Conservation (phyloP, 2,797 vertebrate genomes). For the Dermochelys coriacea region DNA sequence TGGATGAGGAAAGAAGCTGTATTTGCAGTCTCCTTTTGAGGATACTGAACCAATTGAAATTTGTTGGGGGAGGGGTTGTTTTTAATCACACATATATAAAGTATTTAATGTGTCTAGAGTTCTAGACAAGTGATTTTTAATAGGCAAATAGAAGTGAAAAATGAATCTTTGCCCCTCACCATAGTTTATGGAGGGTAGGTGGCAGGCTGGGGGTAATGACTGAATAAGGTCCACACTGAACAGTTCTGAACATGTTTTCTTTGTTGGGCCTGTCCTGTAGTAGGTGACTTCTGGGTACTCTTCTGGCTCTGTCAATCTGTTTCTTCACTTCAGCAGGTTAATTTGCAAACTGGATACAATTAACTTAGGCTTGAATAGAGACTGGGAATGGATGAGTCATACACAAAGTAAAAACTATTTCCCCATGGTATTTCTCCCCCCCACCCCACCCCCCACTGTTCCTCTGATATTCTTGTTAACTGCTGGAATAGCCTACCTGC, state of each 20-base stretch:
- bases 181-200: neutral
- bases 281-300: too few species aligned
- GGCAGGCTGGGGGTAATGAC: neutral
- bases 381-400: too few species aligned
- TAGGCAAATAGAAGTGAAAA: neutral
- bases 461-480: too few species aligned
- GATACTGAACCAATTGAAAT: neutral
- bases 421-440: too few species aligned
- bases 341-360: too few species aligned
- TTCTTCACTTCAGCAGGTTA: too few species aligned
- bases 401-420: too few species aligned
- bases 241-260: neutral
- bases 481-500: too few species aligned
- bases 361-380: too few species aligned
- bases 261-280: too few species aligned
- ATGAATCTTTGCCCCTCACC: neutral
- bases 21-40: constrained; percentile 4
- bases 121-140: constrained; percentile 34
- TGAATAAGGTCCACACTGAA: neutral
- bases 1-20: neutral
- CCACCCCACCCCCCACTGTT: too few species aligned
- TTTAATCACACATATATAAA: neutral
- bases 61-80: neutral
- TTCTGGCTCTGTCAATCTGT: too few species aligned
- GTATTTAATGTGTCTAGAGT: neutral